A percentile compares a stretch with the other conserved stretches of the same genome.
Conservation (phyloP, 2,888 invertebrate genomes). For the Amiota minor region DNA sequence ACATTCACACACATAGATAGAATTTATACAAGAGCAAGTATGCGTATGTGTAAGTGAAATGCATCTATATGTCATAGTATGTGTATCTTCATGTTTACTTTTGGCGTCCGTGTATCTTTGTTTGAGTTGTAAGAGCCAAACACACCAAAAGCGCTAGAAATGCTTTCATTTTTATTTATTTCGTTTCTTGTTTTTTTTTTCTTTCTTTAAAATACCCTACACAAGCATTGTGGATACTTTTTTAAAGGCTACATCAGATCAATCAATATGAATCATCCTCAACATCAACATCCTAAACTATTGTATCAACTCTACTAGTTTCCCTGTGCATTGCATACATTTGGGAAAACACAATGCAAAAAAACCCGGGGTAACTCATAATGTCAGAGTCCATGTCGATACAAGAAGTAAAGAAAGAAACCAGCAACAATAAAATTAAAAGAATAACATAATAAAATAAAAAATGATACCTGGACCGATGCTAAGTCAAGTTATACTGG, state of each 20-base stretch:
- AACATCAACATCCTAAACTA: too few species aligned
- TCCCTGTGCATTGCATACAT: too few species aligned
- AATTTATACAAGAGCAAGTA: neutral
- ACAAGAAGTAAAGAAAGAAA: too few species aligned
- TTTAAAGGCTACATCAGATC: too few species aligned
- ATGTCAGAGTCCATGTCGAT: too few species aligned
- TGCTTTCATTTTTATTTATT: neutral
- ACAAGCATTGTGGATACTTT: too few species aligned
- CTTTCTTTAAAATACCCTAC: too few species aligned
- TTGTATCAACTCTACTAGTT: too few species aligned
- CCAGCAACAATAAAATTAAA: slow-evolving; percentile 11
- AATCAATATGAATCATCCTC: too few species aligned
- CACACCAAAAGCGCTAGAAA: neutral
- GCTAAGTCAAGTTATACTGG: neutral
- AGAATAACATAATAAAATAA: neutral
- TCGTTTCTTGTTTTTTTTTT: neutral
- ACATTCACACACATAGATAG: neutral
- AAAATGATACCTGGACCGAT: neutral
- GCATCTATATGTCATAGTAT: neutral
- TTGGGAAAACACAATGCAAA: too few species aligned
- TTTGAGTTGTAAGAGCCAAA: slow-evolving; percentile 9
- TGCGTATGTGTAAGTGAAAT: neutral
- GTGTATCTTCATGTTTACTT: neutral
- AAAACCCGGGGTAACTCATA: too few species aligned
- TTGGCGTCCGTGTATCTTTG: neutral